Percentiles rank a stretch among this genome's conserved stretches.
phyloP scores from a whole-genome alignment of 2,888 invertebrate genomes.

The Xylocampa areola region DNA sequence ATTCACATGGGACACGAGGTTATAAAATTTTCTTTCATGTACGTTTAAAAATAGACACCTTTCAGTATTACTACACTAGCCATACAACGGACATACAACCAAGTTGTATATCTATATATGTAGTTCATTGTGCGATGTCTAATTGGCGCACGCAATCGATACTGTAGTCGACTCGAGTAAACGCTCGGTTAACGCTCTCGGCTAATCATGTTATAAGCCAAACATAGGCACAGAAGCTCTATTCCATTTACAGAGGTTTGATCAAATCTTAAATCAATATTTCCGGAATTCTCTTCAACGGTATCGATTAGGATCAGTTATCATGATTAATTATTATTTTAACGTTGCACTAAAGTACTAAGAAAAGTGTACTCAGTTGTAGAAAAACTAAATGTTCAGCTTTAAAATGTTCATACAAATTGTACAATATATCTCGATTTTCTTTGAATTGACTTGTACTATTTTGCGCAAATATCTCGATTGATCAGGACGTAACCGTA shows the following conservation, averaged over 20 bases:
- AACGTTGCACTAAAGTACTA: too few species aligned
- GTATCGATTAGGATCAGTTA: too few species aligned
- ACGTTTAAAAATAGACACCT: not conserved
- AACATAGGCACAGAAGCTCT: conserved; percentile 36
- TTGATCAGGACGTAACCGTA: conserved; percentile 49
- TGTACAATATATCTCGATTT: not conserved
- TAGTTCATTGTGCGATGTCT: conserved; percentile 29
- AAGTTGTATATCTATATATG: too few species aligned
- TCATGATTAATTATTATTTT: too few species aligned
- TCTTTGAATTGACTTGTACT: conserved; percentile 30
- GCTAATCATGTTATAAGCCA: conserved; percentile 17
- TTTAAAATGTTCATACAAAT: too few species aligned
- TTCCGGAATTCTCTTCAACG: too few species aligned
- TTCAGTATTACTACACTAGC: not conserved
- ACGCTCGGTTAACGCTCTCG: conserved; percentile 56
- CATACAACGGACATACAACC: not conserved
- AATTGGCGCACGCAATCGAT: conserved; percentile 57
- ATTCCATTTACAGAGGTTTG: too few species aligned
- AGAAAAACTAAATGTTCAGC: too few species aligned
- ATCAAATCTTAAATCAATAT: too few species aligned
- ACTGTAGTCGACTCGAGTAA: conserved; percentile 25
- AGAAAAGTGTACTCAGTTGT: too few species aligned
- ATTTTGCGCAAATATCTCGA: conserved; percentile 36
- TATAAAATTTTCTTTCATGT: too few species aligned
- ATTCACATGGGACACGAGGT: too few species aligned